Evolutionary conservation across 1,140 invertebrate genomes (phyloP), one percentile per base, ranked within the genome.

Genomic region (Latrodectus geometricus): DNA sequence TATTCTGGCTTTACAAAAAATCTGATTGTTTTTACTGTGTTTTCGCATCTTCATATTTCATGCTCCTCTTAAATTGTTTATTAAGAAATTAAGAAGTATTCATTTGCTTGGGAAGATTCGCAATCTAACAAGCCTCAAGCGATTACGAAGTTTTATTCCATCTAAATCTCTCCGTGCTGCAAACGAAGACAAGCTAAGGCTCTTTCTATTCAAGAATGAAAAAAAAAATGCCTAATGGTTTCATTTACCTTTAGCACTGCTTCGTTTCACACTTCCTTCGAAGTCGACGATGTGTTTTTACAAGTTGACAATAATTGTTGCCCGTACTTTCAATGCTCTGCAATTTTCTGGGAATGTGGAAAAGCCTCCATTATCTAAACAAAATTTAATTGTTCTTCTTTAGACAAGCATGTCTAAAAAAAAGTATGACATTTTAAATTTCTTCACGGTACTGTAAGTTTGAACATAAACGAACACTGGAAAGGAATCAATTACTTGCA

Each of bases 231-330:
- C 8, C 75, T 77, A 77, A 77, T 77, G 75, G 75, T 77, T 77
- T 49, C 75, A 61, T 77, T 77, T 77, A 77, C 75, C 75, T 77
- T 77, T 74, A n/a, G 75, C 54, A 15, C 20, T 54, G 17, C 12
- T 61, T 61, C 54, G 54, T 61, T 61, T 61, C 11, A 61, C 54
- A 61, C 54, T 61, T 14, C 17, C 54, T 61, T 61, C 54, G 54
- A 61, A 61, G 54, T 14, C 54, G 54, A 8, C 54, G 11, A 14
- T 61, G 11, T 14, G 11, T 61, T 61, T 61, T 61, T 61, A 14
- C 54, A 77, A 77, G 75, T 77, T 69, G 17, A 61, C 54, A 77
- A 77, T 77, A 77, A 77, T 77, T 77, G 75, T 48, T 35, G 54
- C 75, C 21, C 61, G 52, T 35, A 23, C 20, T 20, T 69, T n/a